Evolutionary conservation across 64 coral and sea anemone species (phyloP).

Genomic region (Pocillopora verrucosa): DNA sequence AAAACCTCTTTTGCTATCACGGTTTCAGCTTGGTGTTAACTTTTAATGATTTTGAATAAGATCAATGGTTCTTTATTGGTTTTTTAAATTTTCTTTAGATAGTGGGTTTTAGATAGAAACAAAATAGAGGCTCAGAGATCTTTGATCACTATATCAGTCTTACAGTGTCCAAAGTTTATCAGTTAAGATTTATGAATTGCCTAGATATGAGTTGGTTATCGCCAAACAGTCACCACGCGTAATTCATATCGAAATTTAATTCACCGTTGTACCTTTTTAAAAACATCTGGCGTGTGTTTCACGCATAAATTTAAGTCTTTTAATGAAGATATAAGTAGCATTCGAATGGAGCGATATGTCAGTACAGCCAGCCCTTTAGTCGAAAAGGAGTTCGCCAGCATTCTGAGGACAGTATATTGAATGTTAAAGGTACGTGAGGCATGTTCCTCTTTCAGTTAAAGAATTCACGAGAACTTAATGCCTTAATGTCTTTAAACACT

Average conservation of each 20-base stretch:
- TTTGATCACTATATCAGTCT: neutral
- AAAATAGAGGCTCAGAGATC: neutral
- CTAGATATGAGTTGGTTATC: neutral
- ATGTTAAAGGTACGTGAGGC: neutral
- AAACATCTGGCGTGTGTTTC: neutral
- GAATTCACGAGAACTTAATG: neutral
- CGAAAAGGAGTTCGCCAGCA: neutral
- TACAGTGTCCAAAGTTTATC: neutral
- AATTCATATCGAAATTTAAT: neutral
- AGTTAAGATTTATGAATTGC: neutral
- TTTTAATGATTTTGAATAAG: too few relatives aligned
- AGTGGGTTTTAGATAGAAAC: neutral
- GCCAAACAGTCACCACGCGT: too few relatives aligned
- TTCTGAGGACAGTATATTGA: neutral
- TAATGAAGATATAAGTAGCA: neutral
- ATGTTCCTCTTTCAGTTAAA: neutral
- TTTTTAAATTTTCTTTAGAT: neutral
- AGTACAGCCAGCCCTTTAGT: neutral
- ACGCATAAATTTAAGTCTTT: neutral
- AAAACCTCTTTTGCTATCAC: neutral
- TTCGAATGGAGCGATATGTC: neutral
- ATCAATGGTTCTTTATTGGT: neutral
- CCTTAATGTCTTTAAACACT: neutral
- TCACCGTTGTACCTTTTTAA: neutral
- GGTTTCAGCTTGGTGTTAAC: neutral